Evolutionary conservation across 1,140 invertebrate genomes (phyloP).

Genomic region (Aricia agestis): DNA sequence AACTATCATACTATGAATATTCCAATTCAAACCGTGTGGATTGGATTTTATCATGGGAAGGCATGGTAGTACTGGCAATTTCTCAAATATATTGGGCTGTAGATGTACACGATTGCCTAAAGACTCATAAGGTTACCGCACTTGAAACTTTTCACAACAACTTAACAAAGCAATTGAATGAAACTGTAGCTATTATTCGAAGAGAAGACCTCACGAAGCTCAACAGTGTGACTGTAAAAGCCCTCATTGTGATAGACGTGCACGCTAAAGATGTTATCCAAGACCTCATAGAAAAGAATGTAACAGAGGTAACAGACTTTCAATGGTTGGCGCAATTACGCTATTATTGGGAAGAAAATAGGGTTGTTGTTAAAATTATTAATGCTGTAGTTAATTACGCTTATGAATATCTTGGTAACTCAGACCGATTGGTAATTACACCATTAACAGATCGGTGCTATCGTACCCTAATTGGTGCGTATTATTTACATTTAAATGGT

Average conservation of each 20-base stretch:
- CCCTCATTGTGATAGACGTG: constrained; percentile 93
- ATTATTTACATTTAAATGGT: constrained; percentile 91
- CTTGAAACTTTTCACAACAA: constrained; percentile 76
- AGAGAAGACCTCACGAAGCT: constrained; percentile 78
- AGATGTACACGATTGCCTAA: constrained; percentile 84
- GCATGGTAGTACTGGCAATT: constrained; percentile 91
- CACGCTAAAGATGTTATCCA: constrained; percentile 93
- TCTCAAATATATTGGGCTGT: constrained; percentile 93
- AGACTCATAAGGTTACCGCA: constrained; percentile 74
- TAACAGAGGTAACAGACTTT: constrained; percentile 88
- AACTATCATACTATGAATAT: constrained; percentile 84
- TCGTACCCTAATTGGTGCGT: constrained; percentile 91
- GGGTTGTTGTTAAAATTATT: constrained; percentile 88
- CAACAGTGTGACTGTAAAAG: constrained; percentile 87
- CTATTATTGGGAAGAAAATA: constrained; percentile 92
- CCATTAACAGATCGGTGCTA: constrained; percentile 93
- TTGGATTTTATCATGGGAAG: constrained; percentile 92
- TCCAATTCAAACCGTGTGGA: constrained; percentile 78
- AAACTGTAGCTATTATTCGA: constrained; percentile 80
- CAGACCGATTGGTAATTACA: constrained; percentile 87
- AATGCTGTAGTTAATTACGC: constrained; percentile 91
- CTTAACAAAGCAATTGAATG: constrained; percentile 78
- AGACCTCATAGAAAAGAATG: constrained; percentile 82
- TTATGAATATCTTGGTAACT: constrained; percentile 94
- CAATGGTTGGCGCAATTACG: constrained; percentile 93